Percentiles rank a stretch among this genome's conserved stretches.
Evolutionary conservation across 2,797 vertebrate species (phyloP).

Genomic region (Eospalax fontanierii): DNA sequence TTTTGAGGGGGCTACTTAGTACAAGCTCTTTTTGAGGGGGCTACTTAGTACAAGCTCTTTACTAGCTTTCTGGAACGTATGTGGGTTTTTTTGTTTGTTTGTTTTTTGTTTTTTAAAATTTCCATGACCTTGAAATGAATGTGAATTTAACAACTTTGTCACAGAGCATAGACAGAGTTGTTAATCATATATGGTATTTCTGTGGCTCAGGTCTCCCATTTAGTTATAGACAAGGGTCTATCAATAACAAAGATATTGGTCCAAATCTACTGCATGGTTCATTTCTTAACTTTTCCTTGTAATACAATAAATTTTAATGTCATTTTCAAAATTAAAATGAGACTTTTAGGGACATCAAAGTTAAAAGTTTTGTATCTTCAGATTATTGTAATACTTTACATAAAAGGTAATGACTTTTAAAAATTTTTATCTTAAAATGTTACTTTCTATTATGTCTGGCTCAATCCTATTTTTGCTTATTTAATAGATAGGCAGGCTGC

Average conservation of each 20-base stretch:
- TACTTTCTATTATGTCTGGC: too few species aligned
- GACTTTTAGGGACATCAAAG: neutral
- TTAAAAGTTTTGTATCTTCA: neutral
- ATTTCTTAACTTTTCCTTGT: neutral
- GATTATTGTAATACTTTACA: neutral
- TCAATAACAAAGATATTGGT: neutral
- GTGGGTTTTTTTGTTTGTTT: neutral
- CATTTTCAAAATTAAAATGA: constrained; percentile 2
- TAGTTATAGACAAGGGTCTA: neutral
- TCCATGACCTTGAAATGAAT: neutral
- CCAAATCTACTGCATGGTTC: neutral
- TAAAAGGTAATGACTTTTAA: neutral
- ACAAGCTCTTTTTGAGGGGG: neutral
- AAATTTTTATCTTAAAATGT: neutral
- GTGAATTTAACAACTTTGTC: neutral
- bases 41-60: neutral
- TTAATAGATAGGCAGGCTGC: neutral
- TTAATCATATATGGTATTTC: neutral
- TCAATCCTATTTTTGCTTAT: neutral
- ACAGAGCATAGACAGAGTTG: neutral
- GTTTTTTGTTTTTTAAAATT: too few species aligned
- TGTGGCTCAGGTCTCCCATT: neutral
- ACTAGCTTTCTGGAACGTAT: neutral
- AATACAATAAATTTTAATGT: constrained; percentile 38
- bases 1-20: neutral